Evolutionary conservation across 1,140 invertebrate species (phyloP).

Genomic region (Penaeus vannamei): DNA sequence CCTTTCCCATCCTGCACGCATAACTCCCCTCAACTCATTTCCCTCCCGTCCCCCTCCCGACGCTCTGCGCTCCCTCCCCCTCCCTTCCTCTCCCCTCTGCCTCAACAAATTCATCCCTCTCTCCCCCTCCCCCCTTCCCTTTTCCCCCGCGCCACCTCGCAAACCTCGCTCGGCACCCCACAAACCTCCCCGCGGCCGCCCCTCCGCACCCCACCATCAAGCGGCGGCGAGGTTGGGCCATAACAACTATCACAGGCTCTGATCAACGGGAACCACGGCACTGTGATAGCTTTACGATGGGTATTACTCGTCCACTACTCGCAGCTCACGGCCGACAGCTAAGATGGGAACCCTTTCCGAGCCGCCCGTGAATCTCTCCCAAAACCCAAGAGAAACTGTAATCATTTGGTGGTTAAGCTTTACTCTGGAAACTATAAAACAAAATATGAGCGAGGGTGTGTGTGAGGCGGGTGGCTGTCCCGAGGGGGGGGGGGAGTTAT

Average conservation of each 20-base stretch:
- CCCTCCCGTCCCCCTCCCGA: neutral
- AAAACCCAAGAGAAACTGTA: slow-evolving; percentile 54
- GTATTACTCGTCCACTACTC: slow-evolving; percentile 62
- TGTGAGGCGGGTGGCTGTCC: neutral
- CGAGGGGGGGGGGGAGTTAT: neutral
- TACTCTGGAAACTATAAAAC: slow-evolving; percentile 31
- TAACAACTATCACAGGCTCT: slow-evolving; percentile 60
- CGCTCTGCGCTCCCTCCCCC: slow-evolving; percentile 10
- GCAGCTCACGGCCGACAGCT: slow-evolving; percentile 60
- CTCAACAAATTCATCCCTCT: neutral
- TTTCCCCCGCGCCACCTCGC: neutral
- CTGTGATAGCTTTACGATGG: slow-evolving; percentile 58
- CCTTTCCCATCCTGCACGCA: neutral
- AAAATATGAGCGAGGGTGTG: slow-evolving; percentile 16
- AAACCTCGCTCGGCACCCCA: neutral
- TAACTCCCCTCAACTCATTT: too few species aligned
- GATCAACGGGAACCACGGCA: slow-evolving; percentile 51
- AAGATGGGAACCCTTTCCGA: slow-evolving; percentile 51
- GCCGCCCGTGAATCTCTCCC: slow-evolving; percentile 54
- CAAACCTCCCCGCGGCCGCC: neutral
- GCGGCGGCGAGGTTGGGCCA: slow-evolving; percentile 25
- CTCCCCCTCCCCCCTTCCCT: neutral
- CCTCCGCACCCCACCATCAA: neutral
- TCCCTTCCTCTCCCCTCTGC: slow-evolving; percentile 7
- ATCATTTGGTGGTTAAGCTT: slow-evolving; percentile 59